A percentile compares a stretch with the other conserved stretches of the same genome.
Conservation (phyloP, 2,797 vertebrate species). For the Cottoperca gobio region DNA sequence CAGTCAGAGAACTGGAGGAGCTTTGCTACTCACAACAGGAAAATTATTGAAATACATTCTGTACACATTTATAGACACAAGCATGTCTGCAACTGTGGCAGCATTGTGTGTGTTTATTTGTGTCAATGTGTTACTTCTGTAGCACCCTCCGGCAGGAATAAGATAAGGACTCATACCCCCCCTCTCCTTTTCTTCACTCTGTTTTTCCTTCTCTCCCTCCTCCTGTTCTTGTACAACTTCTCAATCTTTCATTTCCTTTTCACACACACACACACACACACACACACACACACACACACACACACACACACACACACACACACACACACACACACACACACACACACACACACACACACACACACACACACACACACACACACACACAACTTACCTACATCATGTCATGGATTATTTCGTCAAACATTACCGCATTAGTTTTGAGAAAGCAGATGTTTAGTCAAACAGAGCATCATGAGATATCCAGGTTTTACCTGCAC, state of each 20-base stretch:
- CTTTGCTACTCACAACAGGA: background rate
- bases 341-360: too few relatives aligned
- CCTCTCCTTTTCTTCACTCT: background rate
- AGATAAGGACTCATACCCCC: background rate
- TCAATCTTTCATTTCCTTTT: slow-evolving; percentile 7
- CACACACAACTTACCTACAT: too few relatives aligned
- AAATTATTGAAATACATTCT: slow-evolving; percentile 2
- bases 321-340: background rate
- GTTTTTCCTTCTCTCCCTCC: background rate
- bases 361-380: too few relatives aligned
- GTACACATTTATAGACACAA: slow-evolving; percentile 1
- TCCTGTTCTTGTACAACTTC: background rate
- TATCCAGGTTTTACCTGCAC: too few relatives aligned
- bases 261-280: background rate
- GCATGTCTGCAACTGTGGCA: slow-evolving; percentile 2
- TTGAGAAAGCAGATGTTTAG: background rate
- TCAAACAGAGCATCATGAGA: too few relatives aligned
- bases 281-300: background rate
- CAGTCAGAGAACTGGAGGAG: background rate
- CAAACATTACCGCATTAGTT: background rate
- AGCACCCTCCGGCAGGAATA: slow-evolving; percentile 3
- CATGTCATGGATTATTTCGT: background rate
- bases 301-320: background rate
- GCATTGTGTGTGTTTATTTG: background rate
- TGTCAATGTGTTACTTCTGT: slow-evolving; percentile 14